A percentile compares a stretch with the other conserved stretches of the same genome.
Evolutionary conservation across 1,140 invertebrate species (phyloP).

Genomic region (Leptinotarsa undecemlineata): DNA sequence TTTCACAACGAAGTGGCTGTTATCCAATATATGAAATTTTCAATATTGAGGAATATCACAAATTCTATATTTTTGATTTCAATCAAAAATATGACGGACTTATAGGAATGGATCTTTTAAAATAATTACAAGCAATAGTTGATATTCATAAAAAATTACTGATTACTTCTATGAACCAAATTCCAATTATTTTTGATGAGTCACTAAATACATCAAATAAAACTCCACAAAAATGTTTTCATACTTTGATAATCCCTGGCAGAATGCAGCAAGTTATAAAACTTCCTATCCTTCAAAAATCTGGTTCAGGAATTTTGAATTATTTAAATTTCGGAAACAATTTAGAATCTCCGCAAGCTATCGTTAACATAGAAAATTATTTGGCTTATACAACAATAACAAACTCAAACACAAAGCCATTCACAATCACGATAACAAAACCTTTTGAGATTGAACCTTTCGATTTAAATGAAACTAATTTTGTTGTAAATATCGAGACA

Average conservation of each 20-base stretch:
- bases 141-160: constrained; percentile 15
- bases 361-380: constrained; percentile 9
- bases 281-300: too few relatives aligned
- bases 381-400: neutral
- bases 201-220: constrained; percentile 35
- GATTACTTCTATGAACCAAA: neutral
- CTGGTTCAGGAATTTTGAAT: too few relatives aligned
- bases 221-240: constrained; percentile 37
- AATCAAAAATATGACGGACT: constrained; percentile 17
- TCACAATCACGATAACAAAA: constrained; percentile 31
- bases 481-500: constrained; percentile 24
- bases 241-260: neutral
- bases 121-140: constrained; percentile 10
- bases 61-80: constrained; percentile 21
- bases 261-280: too few relatives aligned
- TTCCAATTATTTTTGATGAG: too few relatives aligned
- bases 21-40: constrained; percentile 23
- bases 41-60: neutral
- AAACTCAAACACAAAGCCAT: neutral
- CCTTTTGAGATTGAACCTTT: neutral
- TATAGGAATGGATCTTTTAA: constrained; percentile 24
- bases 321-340: too few relatives aligned
- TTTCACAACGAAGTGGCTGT: neutral
- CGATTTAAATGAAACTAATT: constrained; percentile 22
- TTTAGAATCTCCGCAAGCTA: too few relatives aligned